A percentile compares a stretch with the other conserved stretches of the same genome.
Evolutionary conservation across 2,888 invertebrate genomes (phyloP).

Genomic region (Oscheius sp.): DNA sequence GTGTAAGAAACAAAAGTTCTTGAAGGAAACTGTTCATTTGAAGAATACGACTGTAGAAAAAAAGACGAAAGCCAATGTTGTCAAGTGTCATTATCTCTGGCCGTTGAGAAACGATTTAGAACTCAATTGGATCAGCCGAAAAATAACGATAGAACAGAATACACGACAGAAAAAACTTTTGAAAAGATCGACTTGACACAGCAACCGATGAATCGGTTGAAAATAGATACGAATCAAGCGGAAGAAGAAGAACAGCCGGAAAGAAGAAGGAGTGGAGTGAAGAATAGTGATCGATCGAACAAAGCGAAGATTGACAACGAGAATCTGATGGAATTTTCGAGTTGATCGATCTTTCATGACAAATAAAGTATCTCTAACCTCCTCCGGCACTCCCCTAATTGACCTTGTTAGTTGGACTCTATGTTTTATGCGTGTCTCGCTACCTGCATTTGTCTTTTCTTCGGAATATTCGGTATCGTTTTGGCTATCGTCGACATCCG

Average conservation of each 20-base stretch:
- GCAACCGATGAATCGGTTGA: too few relatives aligned
- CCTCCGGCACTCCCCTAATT: conserved; percentile 1
- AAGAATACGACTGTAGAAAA: background rate
- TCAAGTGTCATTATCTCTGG: background rate
- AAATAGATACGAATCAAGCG: too few relatives aligned
- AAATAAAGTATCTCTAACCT: background rate
- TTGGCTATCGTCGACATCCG: conserved; percentile 37
- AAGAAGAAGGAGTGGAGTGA: too few relatives aligned
- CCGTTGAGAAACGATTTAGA: background rate
- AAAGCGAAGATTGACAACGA: too few relatives aligned
- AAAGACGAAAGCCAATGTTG: background rate
- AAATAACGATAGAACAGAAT: background rate
- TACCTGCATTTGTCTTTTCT: conserved; percentile 31
- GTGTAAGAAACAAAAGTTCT: background rate
- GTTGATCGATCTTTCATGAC: too few relatives aligned
- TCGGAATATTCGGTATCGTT: conserved; percentile 34
- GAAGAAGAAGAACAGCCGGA: too few relatives aligned
- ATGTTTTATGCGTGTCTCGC: conserved; percentile 47
- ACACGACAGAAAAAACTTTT: too few relatives aligned
- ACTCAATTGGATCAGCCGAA: background rate
- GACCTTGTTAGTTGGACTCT: conserved; percentile 7
- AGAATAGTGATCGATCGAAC: too few relatives aligned
- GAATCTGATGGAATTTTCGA: too few relatives aligned
- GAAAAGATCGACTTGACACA: too few relatives aligned
- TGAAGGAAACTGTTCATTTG: background rate